These are phyloP conservation scores for Lagopus muta DNA, from an alignment of 2,113 vertebrate species.

Conservation along the genomic window DNA sequence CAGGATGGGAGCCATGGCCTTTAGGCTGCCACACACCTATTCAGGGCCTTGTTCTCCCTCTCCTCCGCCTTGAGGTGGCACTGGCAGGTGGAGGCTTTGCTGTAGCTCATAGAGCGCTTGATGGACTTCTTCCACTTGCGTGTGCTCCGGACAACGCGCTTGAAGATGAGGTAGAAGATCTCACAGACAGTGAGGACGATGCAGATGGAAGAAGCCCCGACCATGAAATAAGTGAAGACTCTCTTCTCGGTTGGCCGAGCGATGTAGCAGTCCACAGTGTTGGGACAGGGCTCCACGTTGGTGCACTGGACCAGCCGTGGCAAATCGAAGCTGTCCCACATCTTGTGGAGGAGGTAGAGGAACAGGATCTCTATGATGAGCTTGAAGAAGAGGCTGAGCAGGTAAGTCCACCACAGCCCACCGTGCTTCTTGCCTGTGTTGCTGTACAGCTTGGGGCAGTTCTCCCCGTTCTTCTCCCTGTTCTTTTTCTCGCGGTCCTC, in stretches of 20 bases:
- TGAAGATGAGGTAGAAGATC: constrained; percentile 84
- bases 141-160: constrained; percentile 42
- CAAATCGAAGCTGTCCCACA: constrained; percentile 82
- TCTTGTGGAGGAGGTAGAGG: constrained; percentile 81
- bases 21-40: background rate
- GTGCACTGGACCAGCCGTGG: constrained; percentile 81
- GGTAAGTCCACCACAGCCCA: constrained; percentile 85
- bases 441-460: constrained; percentile 79
- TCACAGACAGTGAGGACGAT: constrained; percentile 83
- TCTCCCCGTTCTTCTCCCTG: constrained; percentile 76
- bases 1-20: constrained; percentile 50
- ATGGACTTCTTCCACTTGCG: constrained; percentile 69
- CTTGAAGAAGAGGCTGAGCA: constrained; percentile 84
- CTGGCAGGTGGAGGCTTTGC: constrained; percentile 77
- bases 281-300: constrained; percentile 78
- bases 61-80: constrained; percentile 73
- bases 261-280: constrained; percentile 83
- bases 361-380: constrained; percentile 79
- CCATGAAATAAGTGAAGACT: constrained; percentile 87
- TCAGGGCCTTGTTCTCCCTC: constrained; percentile 42
- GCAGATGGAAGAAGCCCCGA: constrained; percentile 80
- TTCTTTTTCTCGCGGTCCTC: constrained; percentile 84
- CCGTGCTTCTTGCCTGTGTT: constrained; percentile 84
- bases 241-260: constrained; percentile 85
- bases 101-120: constrained; percentile 59